Evolutionary conservation across 2,888 invertebrate species (phyloP).

Genomic region (Craniophora ligustri): DNA sequence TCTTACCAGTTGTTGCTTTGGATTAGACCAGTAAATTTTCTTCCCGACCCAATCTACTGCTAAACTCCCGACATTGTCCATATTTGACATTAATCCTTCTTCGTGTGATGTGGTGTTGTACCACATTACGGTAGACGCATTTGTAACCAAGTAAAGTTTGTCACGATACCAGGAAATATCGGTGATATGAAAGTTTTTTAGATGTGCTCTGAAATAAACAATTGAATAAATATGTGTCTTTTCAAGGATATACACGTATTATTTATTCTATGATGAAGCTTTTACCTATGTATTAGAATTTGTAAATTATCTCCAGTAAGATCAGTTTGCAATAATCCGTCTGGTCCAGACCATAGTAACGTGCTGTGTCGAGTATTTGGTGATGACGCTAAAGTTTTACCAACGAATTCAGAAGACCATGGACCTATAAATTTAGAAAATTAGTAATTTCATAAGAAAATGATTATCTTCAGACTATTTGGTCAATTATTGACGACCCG

Average conservation of each 20-base stretch:
- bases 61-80: slow-evolving; percentile 93
- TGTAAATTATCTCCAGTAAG: slow-evolving; percentile 93
- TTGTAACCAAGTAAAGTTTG: slow-evolving; percentile 92
- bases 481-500: too few relatives aligned
- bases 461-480: neutral
- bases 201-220: slow-evolving; percentile 67
- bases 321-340: slow-evolving; percentile 94
- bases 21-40: slow-evolving; percentile 97
- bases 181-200: slow-evolving; percentile 90
- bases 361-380: slow-evolving; percentile 89
- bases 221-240: neutral
- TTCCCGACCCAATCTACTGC: slow-evolving; percentile 97
- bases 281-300: slow-evolving; percentile 89
- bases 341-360: slow-evolving; percentile 92
- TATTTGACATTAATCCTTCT: slow-evolving; percentile 88
- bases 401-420: slow-evolving; percentile 93
- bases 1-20: slow-evolving; percentile 94
- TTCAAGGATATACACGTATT: neutral
- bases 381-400: slow-evolving; percentile 90
- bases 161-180: slow-evolving; percentile 94
- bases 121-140: slow-evolving; percentile 91
- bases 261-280: neutral
- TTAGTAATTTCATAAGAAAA: neutral
- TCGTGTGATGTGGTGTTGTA: slow-evolving; percentile 91
- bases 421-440: slow-evolving; percentile 87